Base-by-base conservation (phyloP, 2,113 vertebrate species). In the Scomber scombrus region DNA sequence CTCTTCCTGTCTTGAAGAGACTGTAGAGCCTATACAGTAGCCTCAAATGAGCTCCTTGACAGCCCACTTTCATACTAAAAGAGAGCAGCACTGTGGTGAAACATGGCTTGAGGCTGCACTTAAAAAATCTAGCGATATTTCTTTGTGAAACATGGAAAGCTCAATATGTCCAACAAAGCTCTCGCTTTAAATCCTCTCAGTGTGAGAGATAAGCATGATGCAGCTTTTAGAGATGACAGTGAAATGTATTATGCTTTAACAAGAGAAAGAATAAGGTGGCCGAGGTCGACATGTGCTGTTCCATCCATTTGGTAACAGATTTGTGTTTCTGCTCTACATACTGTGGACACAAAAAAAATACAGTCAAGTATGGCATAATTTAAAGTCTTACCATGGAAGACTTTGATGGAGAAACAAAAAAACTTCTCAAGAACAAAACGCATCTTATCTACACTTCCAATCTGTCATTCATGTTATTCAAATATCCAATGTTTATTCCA, bases 121-220 rank as follows among this genome's bases (percentile, higher is more conserved):
- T 86, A 75, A 71, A 90, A 84, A 83, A 82, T 71, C 73, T 74
- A 68, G 78, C 82, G 82, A 87, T 89, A 86, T 88, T 91, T 92
- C 80, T 89, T 82, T 87, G 84, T 83, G 89, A 88, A 85, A 90
- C 88, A 89, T 75, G 78, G 86, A 76, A 76, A 85, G 85, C 84
- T 88, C 77, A 75, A 89, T 69, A 65, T 86, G 91, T 90, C 90
- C 88, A 82, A 93, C 88, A 88, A 86, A 90, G 66, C 87, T 87
- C 77, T 82, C 43, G 64, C 68, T 85, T 90, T 82, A 91, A 91
- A 92, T 84, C 87, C 87, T 84, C 88, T 85, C 84, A 80, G 81
- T 50, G 71, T 57, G 85, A 80, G 69, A 81, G 86, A 86, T 90
- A 88, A 90, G 88, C 84, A 84, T 31, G 72, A 70, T 5, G 66